phyloP scores from a whole-genome alignment of 2,113 vertebrate species.

The Neopipo cinnamomea region DNA sequence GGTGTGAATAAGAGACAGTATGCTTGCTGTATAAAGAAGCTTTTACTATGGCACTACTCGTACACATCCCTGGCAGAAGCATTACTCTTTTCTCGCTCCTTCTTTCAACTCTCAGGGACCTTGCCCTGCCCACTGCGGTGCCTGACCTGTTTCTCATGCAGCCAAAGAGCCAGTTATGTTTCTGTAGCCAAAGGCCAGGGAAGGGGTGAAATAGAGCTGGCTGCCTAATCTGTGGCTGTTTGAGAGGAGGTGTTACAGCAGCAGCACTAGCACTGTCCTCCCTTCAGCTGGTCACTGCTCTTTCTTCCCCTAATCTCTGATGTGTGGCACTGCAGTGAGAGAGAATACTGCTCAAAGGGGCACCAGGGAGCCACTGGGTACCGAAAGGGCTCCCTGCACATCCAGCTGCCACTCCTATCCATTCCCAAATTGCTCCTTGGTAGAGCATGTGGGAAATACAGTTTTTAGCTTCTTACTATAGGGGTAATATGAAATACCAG shows the following conservation, averaged over 20 bases:
- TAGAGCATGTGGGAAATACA: fast-evolving
- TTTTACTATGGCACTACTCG: background rate
- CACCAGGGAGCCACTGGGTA: background rate
- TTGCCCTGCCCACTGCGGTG: background rate
- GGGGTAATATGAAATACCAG: background rate
- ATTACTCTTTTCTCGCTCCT: background rate
- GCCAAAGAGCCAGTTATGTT: background rate
- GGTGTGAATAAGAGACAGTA: background rate
- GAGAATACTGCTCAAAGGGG: background rate
- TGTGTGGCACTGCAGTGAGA: fast-evolving
- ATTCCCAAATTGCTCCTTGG: background rate
- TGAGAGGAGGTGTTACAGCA: background rate
- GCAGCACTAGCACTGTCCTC: background rate
- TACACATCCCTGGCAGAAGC: background rate
- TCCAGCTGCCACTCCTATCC: background rate
- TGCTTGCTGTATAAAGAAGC: background rate
- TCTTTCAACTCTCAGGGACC: background rate
- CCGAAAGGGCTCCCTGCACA: background rate
- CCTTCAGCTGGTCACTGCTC: background rate
- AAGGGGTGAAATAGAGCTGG: background rate
- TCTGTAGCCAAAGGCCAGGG: background rate
- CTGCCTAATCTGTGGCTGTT: background rate
- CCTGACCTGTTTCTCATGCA: background rate
- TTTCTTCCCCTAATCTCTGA: background rate
- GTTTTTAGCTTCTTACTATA: background rate